A percentile compares a stretch with the other conserved stretches of the same genome.
Evolutionary conservation across 1,140 invertebrate species (phyloP).

Genomic region (Psix sp.): DNA sequence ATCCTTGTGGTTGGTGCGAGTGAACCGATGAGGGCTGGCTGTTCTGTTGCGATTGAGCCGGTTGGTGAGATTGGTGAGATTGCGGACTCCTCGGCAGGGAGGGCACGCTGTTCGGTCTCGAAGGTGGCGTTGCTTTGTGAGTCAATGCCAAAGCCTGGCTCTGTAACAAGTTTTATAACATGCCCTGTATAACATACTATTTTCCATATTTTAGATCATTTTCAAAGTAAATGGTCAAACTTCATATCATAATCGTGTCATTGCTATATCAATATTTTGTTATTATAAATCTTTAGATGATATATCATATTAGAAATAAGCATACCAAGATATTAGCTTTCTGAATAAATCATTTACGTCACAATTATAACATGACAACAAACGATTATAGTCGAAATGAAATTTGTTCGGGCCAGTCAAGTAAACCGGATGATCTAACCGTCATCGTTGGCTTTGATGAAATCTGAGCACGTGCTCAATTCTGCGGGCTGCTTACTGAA

Average conservation of each 20-base stretch:
- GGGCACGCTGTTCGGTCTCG: conserved; percentile 74
- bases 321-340: no score
- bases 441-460: conserved; percentile 67
- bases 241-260: no score
- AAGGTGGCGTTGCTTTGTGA: conserved; percentile 78
- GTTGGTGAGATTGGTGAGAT: conserved; percentile 68
- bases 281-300: no score
- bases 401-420: conserved; percentile 46
- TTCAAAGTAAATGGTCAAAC: not conserved
- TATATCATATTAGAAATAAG: no score
- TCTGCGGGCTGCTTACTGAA: conserved; percentile 65
- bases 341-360: no score
- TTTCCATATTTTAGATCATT: not conserved
- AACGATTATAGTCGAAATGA: conserved; percentile 21
- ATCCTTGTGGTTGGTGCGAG: conserved; percentile 69
- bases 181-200: no score
- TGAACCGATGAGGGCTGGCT: conserved; percentile 68
- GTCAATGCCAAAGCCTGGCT: conserved; percentile 81
- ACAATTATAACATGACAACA: no score
- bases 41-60: conserved; percentile 66
- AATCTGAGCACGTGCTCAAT: conserved; percentile 77
- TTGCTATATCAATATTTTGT: no score
- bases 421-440: conserved; percentile 73
- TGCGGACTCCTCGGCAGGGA: conserved; percentile 73
- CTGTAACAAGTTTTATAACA: conserved; percentile 74